Base-by-base conservation (phyloP, 2,797 vertebrate species). In the Alcedo quadribrachys region DNA sequence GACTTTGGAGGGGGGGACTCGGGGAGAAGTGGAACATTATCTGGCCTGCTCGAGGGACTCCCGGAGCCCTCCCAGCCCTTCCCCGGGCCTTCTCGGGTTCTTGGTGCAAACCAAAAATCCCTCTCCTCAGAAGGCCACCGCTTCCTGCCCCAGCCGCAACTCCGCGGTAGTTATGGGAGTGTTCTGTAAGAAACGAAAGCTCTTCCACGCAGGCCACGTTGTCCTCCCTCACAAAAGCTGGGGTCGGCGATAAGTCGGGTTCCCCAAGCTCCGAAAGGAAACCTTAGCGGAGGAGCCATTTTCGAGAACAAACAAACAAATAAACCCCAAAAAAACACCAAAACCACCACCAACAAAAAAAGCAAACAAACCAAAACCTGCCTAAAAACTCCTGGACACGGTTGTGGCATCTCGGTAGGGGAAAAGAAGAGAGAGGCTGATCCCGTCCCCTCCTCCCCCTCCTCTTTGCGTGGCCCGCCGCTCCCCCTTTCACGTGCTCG, bases 1-100 rank as follows among this genome's bases (percentile, higher is more conserved):
- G 30, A 3, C 32, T 83, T 22, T 54, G 57, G 50, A 3, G 22
- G 40, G 45, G 22, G 15, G 15, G 12, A n/a, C 16, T 15, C 25
- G 21, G 45, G 33, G 42, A 79, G 66, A 73, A 63, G 51, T 35
- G 89, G 73, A 94, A 94, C 71, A 95, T 92, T 55, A 57, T 74
- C n/a, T 35, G 71, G 58, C 57, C 48, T 82, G 66, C 45, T 69
- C 43, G 33, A 15, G 37, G 60, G 27, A 19, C 4, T 5, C 67
- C 69, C 42, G 61, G 57, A 66, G 22, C n/a, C 48, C 27, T 2
- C 25, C 22, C 42, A 50, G 61, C 37, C 69, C 46, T 77, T 75
- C 25, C 54, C 30, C 25, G 57, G 84, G 86, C 83, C 90, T 93
- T 51, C 45, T 53, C 22, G n/a, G 37, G 15, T 33, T 15, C 28